Percentiles rank a stretch among this genome's conserved stretches.
phyloP scores from a whole-genome alignment of 2,888 invertebrate genomes.

The Nomada flava region DNA sequence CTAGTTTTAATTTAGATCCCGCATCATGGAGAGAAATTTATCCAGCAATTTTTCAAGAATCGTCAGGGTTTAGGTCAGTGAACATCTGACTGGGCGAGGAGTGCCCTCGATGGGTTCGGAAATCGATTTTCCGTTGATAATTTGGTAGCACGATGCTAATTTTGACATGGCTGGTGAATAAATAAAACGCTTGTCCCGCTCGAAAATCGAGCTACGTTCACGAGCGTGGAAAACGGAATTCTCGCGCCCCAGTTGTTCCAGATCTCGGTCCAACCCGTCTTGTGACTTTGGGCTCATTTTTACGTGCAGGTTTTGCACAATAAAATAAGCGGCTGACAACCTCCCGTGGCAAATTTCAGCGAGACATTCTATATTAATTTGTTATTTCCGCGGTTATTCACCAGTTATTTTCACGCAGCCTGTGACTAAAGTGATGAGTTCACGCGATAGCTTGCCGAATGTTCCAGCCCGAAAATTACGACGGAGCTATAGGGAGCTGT shows the following conservation, averaged over 20 bases:
- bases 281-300: constrained; percentile 35
- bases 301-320: not conserved
- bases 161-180: constrained; percentile 43
- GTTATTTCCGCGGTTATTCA: not conserved
- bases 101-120: constrained; percentile 42
- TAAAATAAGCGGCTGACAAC: not conserved
- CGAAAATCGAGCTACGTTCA: constrained; percentile 45
- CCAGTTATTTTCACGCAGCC: constrained; percentile 19
- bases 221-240: constrained; percentile 51
- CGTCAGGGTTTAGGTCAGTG: constrained; percentile 56
- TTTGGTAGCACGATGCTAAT: constrained; percentile 50
- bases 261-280: constrained; percentile 1
- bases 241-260: constrained; percentile 49
- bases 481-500: not conserved
- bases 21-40: not conserved
- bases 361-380: not conserved
- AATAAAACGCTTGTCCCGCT: constrained; percentile 45
- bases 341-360: not conserved
- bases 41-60: not conserved
- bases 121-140: constrained; percentile 50
- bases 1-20: no score
- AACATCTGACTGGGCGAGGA: constrained; percentile 16
- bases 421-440: constrained; percentile 25
- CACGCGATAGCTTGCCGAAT: constrained; percentile 24
- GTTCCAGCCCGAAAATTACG: constrained; percentile 30